Base-by-base conservation (phyloP, 1,140 invertebrate genomes). In the Oreohelix idahoensis region DNA sequence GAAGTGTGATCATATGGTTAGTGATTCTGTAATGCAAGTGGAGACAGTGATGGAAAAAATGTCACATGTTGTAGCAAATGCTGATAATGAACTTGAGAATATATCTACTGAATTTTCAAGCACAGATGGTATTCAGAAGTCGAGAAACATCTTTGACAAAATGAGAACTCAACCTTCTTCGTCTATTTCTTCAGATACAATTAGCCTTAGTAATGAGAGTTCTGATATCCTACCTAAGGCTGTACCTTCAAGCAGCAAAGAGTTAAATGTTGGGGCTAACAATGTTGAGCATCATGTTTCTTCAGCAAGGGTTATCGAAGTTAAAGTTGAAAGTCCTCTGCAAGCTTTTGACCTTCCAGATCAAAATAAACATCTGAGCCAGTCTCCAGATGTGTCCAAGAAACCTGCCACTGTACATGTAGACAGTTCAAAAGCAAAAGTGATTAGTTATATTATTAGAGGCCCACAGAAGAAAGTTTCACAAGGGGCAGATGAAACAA, bases 101-200 rank as follows among this genome's bases (percentile, higher is more conserved):
- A 42, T 36, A 73, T 42, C 23, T 2, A 1, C 38, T 42, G 71
- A 45, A n/a, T 23, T 29, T 42, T 26, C 36, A 35, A 71, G 23
- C 29, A 71, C 69, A 73, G 71, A 42, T 42, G 20, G 20, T 42
- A 20, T 42, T 23, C 36, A 39, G 36, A 73, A 42, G 17, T 66
- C 63, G 1, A 66, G 63, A 32, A 66, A 32, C n/a, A 73, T 38
- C 42, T 42, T 73, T 73, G 71, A 73, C 2, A 73, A 73, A 42
- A 26, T 73, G 17, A 73, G 15, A 73, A 1, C 23, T 39, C 32
- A 70, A 35, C 10, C 36, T 32, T 0, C 71, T n/a, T 42, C 71
- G n/a, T 73, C 36, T 73, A 1, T n/a, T 10, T 26, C 69, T 71
- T n/a, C 5, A 26, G 39, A 42, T 11, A 23, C 29, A 39, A 10